Evolutionary conservation across 92 coral and sea anemone species (phyloP).

Genomic region (Siderastrea siderea): DNA sequence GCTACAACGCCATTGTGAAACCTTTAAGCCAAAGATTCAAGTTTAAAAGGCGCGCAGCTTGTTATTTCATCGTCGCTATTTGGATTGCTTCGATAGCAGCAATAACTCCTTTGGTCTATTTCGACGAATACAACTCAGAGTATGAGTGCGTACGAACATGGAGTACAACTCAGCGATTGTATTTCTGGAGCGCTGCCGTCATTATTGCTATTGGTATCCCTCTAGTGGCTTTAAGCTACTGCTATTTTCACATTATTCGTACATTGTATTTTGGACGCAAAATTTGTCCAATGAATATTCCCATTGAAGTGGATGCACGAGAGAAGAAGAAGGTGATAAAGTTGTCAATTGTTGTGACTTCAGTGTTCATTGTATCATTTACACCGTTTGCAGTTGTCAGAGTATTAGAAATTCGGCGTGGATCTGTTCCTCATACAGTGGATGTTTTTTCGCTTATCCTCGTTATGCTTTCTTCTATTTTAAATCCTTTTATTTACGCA

Average conservation of each 20-base stretch:
- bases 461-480: slow-evolving; percentile 48
- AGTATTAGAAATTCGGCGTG: background rate
- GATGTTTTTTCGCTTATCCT: slow-evolving; percentile 5
- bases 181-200: slow-evolving; percentile 17
- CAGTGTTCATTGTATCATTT: slow-evolving; percentile 4
- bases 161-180: background rate
- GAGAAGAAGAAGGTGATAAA: slow-evolving; percentile 43
- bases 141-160: slow-evolving; percentile 17
- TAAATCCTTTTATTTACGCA: slow-evolving; percentile 65
- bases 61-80: slow-evolving; percentile 15
- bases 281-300: slow-evolving; percentile 42
- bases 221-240: background rate
- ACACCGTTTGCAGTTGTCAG: slow-evolving; percentile 37
- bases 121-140: slow-evolving; percentile 21
- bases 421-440: background rate
- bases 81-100: slow-evolving; percentile 14
- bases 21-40: slow-evolving; percentile 25
- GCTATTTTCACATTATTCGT: slow-evolving; percentile 32
- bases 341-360: slow-evolving; percentile 30
- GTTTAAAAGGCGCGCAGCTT: slow-evolving; percentile 3
- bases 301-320: slow-evolving; percentile 9
- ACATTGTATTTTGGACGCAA: slow-evolving; percentile 19
- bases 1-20: slow-evolving; percentile 42
- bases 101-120: slow-evolving; percentile 18
- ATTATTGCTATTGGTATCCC: slow-evolving; percentile 2